Conservation (phyloP, 1,140 invertebrate species). For the Holotrichia oblita region DNA sequence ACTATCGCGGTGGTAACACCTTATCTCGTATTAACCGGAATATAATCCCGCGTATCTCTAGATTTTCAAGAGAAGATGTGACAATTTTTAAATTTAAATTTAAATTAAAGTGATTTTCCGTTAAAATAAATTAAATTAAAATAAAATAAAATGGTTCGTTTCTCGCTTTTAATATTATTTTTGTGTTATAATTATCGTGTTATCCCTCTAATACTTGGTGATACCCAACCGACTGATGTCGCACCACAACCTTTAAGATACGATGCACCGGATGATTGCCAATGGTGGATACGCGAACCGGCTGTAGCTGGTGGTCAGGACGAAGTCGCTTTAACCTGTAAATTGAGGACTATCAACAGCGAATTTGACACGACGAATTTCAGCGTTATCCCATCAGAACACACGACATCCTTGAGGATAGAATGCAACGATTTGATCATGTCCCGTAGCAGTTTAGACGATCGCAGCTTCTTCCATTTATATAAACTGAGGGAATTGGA, state of each 20-base stretch:
- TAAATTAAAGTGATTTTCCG: not conserved
- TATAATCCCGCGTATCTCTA: not conserved
- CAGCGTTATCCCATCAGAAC: slow-evolving; percentile 83
- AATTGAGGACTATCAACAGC: slow-evolving; percentile 80
- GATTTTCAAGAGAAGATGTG: not conserved
- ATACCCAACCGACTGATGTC: slow-evolving; percentile 59
- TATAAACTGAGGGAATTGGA: slow-evolving; percentile 78
- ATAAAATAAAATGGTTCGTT: too few species aligned
- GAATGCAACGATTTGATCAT: slow-evolving; percentile 80
- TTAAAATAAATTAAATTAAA: too few species aligned
- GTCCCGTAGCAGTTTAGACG: slow-evolving; percentile 76
- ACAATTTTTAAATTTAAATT: not conserved
- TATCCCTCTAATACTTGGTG: not conserved
- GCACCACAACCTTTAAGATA: slow-evolving; percentile 71
- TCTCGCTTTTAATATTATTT: not conserved
- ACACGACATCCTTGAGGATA: slow-evolving; percentile 81
- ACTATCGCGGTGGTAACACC: slow-evolving; percentile 10
- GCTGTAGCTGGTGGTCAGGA: slow-evolving; percentile 63
- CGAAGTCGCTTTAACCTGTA: slow-evolving; percentile 81
- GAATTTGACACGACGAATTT: slow-evolving; percentile 88
- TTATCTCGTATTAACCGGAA: not conserved
- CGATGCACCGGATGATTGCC: slow-evolving; percentile 85
- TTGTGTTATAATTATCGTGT: not conserved
- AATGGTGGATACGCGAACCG: slow-evolving; percentile 72
- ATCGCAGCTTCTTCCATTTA: slow-evolving; percentile 82